Evolutionary conservation across 2,888 invertebrate genomes (phyloP).

Genomic region (Lasioglossum vierecki): DNA sequence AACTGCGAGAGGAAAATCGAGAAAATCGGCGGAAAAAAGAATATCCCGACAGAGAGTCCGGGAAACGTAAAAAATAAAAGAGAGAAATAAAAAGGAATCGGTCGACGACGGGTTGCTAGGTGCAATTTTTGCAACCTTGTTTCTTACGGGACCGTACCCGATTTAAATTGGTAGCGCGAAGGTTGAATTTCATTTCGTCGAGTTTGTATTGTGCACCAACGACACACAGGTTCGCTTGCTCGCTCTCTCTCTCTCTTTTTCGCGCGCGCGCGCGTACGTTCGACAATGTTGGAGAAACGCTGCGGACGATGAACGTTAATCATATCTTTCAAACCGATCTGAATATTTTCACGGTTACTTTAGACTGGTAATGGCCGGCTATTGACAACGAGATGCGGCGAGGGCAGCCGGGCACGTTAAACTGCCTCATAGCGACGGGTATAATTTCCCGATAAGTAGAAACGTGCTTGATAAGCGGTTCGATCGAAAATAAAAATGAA

Average conservation of each 20-base stretch:
- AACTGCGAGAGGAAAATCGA: slow-evolving; percentile 11
- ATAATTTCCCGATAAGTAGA: slow-evolving; percentile 55
- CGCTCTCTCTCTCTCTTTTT: not conserved
- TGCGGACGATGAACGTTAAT: slow-evolving; percentile 34
- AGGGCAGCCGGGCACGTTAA: slow-evolving; percentile 41
- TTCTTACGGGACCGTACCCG: slow-evolving; percentile 1
- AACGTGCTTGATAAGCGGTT: slow-evolving; percentile 27
- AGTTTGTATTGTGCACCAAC: slow-evolving; percentile 13
- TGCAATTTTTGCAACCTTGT: slow-evolving; percentile 44
- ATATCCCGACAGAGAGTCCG: not conserved
- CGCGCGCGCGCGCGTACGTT: not conserved
- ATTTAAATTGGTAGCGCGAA: slow-evolving; percentile 35
- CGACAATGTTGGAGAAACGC: slow-evolving; percentile 27
- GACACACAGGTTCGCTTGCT: not conserved
- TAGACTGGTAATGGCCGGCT: slow-evolving; percentile 47
- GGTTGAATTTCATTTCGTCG: slow-evolving; percentile 41
- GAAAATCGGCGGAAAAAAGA: not conserved
- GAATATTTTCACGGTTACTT: slow-evolving; percentile 59
- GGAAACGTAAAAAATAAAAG: not conserved
- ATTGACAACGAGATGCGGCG: slow-evolving; percentile 41
- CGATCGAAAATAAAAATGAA: slow-evolving; percentile 1
- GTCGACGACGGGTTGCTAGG: slow-evolving; percentile 22
- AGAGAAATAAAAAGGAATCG: not conserved
- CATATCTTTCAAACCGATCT: slow-evolving; percentile 43
- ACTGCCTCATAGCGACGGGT: slow-evolving; percentile 15